phyloP scores from a whole-genome alignment of 2,113 vertebrate species.

The Neotragus pygmaeus region DNA sequence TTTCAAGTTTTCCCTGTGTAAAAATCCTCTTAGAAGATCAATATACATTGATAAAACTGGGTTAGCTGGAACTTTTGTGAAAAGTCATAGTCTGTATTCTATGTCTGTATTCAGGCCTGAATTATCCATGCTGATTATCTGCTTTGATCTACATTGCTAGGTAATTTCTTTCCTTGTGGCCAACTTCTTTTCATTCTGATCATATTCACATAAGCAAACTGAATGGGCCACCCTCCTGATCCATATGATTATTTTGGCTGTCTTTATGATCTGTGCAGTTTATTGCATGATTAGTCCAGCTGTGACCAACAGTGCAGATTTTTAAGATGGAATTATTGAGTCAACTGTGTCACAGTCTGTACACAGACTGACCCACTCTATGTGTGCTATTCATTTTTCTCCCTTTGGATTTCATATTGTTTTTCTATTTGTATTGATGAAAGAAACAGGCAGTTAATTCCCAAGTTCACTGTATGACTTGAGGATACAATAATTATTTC shows the following conservation, averaged over 20 bases:
- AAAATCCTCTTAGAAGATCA: constrained; percentile 24
- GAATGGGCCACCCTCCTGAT: neutral
- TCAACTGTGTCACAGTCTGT: neutral
- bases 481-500: constrained; percentile 16
- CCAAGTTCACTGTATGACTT: constrained; percentile 5
- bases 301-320: constrained; percentile 30
- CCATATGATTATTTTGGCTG: constrained; percentile 30
- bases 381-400: neutral
- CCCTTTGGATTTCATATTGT: neutral
- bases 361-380: neutral
- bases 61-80: neutral
- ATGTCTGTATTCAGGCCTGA: neutral
- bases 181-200: constrained; percentile 47
- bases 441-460: constrained; percentile 15
- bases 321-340: constrained; percentile 38
- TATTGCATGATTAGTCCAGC: constrained; percentile 44
- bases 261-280: constrained; percentile 22
- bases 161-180: constrained; percentile 41
- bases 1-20: neutral
- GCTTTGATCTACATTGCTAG: constrained; percentile 25
- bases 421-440: constrained; percentile 25
- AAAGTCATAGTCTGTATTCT: constrained; percentile 23
- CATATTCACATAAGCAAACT: constrained; percentile 31
- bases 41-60: neutral
- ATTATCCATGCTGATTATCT: constrained; percentile 45